These are phyloP conservation scores for Buphagus erythrorhynchus DNA, from an alignment of 2,797 vertebrate genomes.

Conservation along the genomic window DNA sequence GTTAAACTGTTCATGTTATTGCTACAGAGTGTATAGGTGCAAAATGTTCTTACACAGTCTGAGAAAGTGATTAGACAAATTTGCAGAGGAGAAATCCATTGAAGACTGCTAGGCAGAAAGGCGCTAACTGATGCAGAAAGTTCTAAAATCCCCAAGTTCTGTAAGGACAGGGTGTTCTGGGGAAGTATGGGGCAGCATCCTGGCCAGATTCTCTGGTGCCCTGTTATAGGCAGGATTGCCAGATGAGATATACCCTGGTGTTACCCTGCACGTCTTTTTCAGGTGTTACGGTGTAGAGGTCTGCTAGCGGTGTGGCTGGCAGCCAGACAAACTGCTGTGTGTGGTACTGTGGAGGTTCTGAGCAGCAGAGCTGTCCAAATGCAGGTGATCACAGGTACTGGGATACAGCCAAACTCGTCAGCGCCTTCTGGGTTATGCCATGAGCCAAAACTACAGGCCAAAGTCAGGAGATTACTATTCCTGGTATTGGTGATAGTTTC, in stretches of 20 bases:
- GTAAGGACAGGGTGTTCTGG: background rate
- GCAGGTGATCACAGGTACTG: background rate
- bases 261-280: background rate
- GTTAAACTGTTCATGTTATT: background rate
- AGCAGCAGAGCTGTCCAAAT: background rate
- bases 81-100: background rate
- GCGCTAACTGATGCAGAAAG: rapidly evolving
- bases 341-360: background rate
- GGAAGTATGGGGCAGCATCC: background rate
- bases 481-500: background rate
- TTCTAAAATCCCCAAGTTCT: background rate
- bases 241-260: background rate
- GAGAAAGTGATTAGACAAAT: background rate
- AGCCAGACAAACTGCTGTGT: rapidly evolving
- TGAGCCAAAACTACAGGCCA: background rate
- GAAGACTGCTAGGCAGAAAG: background rate
- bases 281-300: background rate
- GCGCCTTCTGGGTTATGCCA: background rate
- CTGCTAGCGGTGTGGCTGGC: background rate
- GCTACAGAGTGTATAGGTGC: background rate
- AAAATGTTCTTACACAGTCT: background rate
- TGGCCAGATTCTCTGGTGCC: background rate
- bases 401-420: background rate
- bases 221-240: background rate
- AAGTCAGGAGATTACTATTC: background rate